Base-by-base conservation (phyloP, 2,797 vertebrate genomes). In the Gouania willdenowi region DNA sequence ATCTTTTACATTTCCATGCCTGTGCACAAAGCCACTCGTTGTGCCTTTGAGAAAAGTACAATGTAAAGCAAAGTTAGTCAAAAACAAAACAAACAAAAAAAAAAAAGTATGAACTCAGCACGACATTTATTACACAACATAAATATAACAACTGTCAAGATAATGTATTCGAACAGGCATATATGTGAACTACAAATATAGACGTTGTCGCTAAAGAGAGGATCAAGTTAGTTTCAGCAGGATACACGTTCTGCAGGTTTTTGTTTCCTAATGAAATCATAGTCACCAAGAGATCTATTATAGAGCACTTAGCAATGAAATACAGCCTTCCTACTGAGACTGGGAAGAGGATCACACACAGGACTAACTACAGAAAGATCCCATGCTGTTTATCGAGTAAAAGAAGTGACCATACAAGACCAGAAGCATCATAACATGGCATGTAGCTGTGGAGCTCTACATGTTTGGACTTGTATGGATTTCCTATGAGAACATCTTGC, bases 91-190 rank as follows among this genome's bases (percentile, higher is more conserved):
- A 40, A 73, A 62, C 79, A 52, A 79, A 83, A 83, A 87, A 90
- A 79, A 70, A 74, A 79, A 85, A 77, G 71, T 84, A 87, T 73
- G 87, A 89, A 85, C 80, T 74, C 88, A 90, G 89, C 90, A 94
- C 91, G 53, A 93, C 91, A 93, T 91, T 92, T 88, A 93, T 91
- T 88, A 93, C 91, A 91, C 89, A 92, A 98, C 93, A 92, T 89
- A 90, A 89, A 89, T 81, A 87, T 85, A 88, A 83, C 83, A 85
- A 83, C 73, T 80, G 85, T 87, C 82, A 87, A 88, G 83, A 90
- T 90, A 88, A 87, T 85, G 81, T 88, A 81, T 88, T 89, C 66
- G 77, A 90, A 90, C 88, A 90, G 87, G 87, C 88, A 90, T 90
- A 91, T 89, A 90, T 87, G 87, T 89, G 87, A 89, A 86, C 87